Base-by-base conservation (phyloP, 1,140 invertebrate species). In the Saccostrea glomerata region DNA sequence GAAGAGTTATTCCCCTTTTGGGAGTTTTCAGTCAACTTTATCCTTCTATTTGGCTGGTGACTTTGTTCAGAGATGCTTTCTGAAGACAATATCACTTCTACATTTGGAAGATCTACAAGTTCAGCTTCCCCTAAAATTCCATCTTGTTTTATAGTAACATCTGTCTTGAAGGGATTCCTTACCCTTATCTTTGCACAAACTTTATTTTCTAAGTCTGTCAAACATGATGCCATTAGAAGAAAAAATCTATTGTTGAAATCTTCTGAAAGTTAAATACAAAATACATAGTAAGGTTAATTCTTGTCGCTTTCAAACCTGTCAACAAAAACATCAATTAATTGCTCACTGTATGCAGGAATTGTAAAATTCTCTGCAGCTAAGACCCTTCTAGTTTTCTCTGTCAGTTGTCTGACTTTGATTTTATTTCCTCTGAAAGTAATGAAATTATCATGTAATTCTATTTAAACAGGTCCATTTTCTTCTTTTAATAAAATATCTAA, bases 321-420 rank as follows among this genome's bases (percentile, higher is more conserved):
- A 70, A 88, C 47, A 73, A 84, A 84, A 25, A 88, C 87, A 85
- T 85, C 83, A 30, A 88, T 85, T 36, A 85, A 40, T 30, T 77
- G 60, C 85, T 88, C 84, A 85, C 87, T 58, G 15, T 60, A 47
- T 20, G 83, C 56, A 30, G 87, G 83, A 9, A 85, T 70, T 13
- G 20, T 5, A 60, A 77, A 85, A 13, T 85, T 20, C 9, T 85
- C 84, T 55, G 83, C 87, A 54, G 25, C 73, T 36, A 54, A 25
- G 2, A 87, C 86, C 15, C 40, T 82, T 58, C 55, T 30, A 20
- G 55, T 73, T 73, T 55, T 77, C 30, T 86, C 56, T 23, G 70
- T 60, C 47, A 47, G 11, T 47, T 86, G 85, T 23, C 23, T n/a
- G 17, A 40, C 60, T 82, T 23, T 13, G 17, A 84, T 87, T 11